These are phyloP conservation scores for Flexamia atlantica DNA, from an alignment of 2,888 invertebrate species.

Conservation along the genomic window DNA sequence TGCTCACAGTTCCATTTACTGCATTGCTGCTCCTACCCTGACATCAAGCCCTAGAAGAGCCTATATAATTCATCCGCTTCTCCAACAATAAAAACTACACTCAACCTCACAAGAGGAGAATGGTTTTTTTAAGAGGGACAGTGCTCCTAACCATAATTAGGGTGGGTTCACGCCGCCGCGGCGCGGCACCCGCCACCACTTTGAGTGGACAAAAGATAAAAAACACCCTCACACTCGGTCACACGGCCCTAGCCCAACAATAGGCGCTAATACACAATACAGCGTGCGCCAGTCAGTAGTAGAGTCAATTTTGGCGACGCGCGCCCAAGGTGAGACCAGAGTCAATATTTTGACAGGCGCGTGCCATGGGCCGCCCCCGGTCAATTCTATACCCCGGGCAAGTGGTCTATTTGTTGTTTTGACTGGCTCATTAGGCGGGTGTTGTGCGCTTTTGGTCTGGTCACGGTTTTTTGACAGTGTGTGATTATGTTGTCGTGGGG, in stretches of 20 bases:
- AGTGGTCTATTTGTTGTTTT: conserved; percentile 34
- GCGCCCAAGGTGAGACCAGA: conserved; percentile 18
- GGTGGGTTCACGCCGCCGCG: not conserved
- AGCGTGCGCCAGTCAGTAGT: not conserved
- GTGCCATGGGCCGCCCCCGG: not conserved
- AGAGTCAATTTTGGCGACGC: conserved; percentile 35
- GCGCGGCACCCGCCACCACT: not conserved
- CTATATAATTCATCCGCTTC: too few species aligned
- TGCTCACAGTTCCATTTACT: too few species aligned
- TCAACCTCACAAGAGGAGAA: not conserved
- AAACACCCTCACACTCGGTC: not conserved
- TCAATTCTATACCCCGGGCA: conserved; percentile 57
- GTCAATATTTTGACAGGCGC: conserved; percentile 54
- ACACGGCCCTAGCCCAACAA: not conserved
- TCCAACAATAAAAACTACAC: not conserved
- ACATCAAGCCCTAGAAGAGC: too few species aligned
- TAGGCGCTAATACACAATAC: conserved; percentile 21
- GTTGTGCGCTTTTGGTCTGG: not conserved
- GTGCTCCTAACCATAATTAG: not conserved
- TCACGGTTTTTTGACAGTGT: not conserved
- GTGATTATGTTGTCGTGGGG: too few species aligned
- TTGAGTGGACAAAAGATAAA: conserved; percentile 4
- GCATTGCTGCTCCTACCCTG: too few species aligned
- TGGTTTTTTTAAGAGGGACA: not conserved
- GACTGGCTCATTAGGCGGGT: not conserved